These are phyloP conservation scores for Dicrurus megarhynchus DNA, from an alignment of 2,113 vertebrate genomes.

Conservation along the genomic window DNA sequence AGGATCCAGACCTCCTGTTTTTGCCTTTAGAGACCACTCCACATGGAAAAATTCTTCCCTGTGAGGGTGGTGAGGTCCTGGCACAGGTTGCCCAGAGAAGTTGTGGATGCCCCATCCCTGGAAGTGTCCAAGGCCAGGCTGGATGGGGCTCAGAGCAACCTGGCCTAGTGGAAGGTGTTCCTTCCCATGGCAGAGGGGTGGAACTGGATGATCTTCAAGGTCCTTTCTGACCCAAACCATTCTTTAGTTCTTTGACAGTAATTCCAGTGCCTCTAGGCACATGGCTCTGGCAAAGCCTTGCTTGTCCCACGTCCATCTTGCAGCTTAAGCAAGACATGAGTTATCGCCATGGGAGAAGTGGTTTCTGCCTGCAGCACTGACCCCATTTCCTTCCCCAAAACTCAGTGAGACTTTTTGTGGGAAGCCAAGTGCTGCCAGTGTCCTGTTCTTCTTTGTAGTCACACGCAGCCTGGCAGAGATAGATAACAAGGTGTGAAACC, in stretches of 20 bases:
- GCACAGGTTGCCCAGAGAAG: neutral
- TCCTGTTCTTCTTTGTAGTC: neutral
- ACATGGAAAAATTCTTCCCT: neutral
- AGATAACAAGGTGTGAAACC: neutral
- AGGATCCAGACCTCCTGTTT: neutral
- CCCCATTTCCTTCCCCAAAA: slow-evolving; percentile 1
- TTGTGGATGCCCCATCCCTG: neutral
- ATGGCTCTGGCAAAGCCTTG: neutral
- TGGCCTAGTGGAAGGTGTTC: neutral
- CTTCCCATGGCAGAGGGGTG: neutral
- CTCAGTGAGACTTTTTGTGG: neutral
- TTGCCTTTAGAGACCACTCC: neutral
- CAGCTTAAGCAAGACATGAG: neutral
- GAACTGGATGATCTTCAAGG: neutral
- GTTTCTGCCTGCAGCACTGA: neutral
- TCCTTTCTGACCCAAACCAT: neutral
- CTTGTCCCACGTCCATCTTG: neutral
- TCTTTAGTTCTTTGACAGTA: neutral
- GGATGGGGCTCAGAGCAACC: neutral
- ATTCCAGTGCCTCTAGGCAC: neutral
- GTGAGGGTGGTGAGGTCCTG: neutral
- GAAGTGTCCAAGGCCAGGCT: neutral
- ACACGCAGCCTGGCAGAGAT: rapidly evolving
- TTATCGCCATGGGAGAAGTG: neutral
- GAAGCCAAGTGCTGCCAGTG: neutral